A percentile compares a stretch with the other conserved stretches of the same genome.
Conservation (phyloP, 2,113 vertebrate species). For the Pampusana beccarii region DNA sequence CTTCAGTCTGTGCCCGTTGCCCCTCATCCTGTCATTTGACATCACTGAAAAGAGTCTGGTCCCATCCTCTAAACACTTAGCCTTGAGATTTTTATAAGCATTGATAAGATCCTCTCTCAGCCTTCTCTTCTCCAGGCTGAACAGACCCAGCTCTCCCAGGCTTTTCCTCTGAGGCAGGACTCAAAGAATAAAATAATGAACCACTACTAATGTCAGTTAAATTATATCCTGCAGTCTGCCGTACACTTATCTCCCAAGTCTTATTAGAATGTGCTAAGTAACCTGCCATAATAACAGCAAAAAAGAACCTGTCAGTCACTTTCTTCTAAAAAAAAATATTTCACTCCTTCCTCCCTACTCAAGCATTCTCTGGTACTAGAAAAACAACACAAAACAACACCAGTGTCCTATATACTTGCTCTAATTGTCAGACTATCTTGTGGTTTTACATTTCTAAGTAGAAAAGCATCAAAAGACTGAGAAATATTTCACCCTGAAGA, state of each 20-base stretch:
- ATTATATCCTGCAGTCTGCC: not conserved
- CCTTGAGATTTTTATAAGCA: no score
- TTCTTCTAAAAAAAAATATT: not conserved
- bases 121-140: no score
- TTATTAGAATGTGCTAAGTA: not conserved
- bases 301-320: not conserved
- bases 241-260: not conserved
- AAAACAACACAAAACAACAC: not conserved
- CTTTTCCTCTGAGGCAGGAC: not conserved
- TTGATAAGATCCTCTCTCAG: no score
- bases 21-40: no score
- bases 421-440: not conserved
- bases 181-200: not conserved
- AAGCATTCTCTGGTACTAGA: not conserved
- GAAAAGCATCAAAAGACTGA: not conserved
- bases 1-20: no score
- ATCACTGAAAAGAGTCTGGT: no score
- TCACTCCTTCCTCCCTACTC: not conserved
- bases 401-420: not conserved
- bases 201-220: not conserved
- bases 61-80: no score
- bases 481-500: not conserved
- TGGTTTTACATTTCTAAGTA: not conserved
- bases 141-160: no score
- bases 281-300: not conserved